These are phyloP conservation scores for Tetragonula clypearis DNA, from an alignment of 1,140 invertebrate genomes.

Conservation along the genomic window DNA sequence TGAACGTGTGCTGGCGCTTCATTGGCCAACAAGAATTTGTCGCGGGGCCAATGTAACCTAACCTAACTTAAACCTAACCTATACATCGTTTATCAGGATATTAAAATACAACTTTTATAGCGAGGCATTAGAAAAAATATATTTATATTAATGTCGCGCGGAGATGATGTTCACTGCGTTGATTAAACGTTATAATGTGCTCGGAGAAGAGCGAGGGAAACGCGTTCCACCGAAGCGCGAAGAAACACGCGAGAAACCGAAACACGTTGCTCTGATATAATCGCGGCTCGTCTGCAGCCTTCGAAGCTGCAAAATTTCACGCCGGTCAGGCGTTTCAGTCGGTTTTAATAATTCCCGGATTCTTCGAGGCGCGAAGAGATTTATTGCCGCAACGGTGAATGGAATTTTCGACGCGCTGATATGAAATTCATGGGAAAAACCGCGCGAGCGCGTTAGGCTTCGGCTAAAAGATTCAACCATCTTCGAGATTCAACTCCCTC, in stretches of 20 bases:
- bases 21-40: too few relatives aligned
- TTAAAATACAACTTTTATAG: too few relatives aligned
- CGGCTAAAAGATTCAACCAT: too few relatives aligned
- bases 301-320: neutral
- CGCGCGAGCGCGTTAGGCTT: too few relatives aligned
- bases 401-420: neutral
- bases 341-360: neutral
- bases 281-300: neutral
- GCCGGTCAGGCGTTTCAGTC: too few relatives aligned
- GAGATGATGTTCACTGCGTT: neutral
- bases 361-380: neutral
- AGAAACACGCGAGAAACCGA: slow-evolving; percentile 20
- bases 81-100: too few relatives aligned
- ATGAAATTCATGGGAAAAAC: neutral
- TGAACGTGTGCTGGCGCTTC: too few relatives aligned
- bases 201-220: neutral
- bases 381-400: neutral
- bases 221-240: slow-evolving; percentile 10
- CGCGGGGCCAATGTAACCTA: too few relatives aligned
- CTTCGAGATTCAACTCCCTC: neutral
- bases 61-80: too few relatives aligned
- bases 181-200: too few relatives aligned
- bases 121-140: too few relatives aligned
- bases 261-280: neutral
- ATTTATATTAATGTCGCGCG: neutral